phyloP scores from a whole-genome alignment of 2,113 vertebrate species.

The Lepus americanus region DNA sequence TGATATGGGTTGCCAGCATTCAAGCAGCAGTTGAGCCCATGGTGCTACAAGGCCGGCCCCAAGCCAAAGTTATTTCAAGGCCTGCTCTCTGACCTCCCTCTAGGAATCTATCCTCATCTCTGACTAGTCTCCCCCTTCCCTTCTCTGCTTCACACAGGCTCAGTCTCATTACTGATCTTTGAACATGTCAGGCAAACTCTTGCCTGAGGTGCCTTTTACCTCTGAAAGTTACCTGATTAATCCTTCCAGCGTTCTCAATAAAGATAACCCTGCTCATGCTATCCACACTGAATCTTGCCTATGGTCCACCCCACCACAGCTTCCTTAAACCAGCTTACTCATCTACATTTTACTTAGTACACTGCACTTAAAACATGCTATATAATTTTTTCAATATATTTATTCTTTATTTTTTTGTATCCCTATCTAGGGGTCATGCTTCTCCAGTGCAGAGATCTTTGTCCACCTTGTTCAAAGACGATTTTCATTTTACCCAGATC shows the following conservation, averaged over 20 bases:
- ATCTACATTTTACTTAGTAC: neutral
- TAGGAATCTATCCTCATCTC: neutral
- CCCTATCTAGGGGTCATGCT: neutral
- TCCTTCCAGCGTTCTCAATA: neutral
- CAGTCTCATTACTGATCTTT: neutral
- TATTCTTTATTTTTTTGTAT: conserved; percentile 53
- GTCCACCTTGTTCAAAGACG: neutral
- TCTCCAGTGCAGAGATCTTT: neutral
- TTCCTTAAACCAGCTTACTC: neutral
- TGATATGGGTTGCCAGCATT: too few species aligned
- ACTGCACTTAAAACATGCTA: neutral
- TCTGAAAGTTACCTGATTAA: neutral
- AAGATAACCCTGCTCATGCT: neutral
- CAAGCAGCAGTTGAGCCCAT: too few species aligned
- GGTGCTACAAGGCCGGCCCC: too few species aligned
- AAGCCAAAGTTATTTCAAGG: neutral
- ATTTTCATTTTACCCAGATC: neutral
- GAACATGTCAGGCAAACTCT: neutral
- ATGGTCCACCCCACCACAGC: neutral
- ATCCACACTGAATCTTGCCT: neutral
- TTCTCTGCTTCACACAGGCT: neutral
- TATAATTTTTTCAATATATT: neutral
- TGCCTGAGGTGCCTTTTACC: neutral
- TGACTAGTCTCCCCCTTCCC: neutral
- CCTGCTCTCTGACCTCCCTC: neutral